These are phyloP conservation scores for Stegodyphus dumicola DNA, from an alignment of 1,140 invertebrate species.

Conservation along the genomic window DNA sequence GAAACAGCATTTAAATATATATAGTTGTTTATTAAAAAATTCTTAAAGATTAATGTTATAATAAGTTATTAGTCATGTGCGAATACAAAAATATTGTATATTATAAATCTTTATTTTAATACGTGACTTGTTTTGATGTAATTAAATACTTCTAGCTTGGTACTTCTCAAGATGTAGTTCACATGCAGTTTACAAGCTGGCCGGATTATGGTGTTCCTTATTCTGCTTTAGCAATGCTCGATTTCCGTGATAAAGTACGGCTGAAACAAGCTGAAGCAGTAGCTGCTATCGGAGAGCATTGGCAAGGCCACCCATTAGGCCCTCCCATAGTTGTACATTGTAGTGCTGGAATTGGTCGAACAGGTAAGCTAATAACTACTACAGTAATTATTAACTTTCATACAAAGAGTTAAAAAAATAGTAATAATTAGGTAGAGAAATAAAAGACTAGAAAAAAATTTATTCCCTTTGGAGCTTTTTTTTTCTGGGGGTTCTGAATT, in stretches of 20 bases:
- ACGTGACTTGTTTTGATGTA: neutral
- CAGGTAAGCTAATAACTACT: conserved; percentile 75
- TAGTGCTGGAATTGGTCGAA: conserved; percentile 95
- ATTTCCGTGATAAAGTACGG: conserved; percentile 81
- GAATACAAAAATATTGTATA: too few species aligned
- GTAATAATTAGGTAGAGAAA: too few species aligned
- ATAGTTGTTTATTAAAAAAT: too few species aligned
- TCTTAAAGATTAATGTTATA: too few species aligned
- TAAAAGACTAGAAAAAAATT: too few species aligned
- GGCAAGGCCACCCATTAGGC: conserved; percentile 89
- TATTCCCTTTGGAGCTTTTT: too few species aligned
- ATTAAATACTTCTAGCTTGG: conserved; percentile 5
- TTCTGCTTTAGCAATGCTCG: conserved; percentile 82
- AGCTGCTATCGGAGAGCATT: conserved; percentile 79
- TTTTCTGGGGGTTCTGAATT: too few species aligned
- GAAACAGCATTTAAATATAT: too few species aligned
- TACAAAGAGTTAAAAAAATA: too few species aligned
- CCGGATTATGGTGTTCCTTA: conserved; percentile 85
- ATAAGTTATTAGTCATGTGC: too few species aligned
- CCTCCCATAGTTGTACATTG: conserved; percentile 96
- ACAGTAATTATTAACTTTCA: too few species aligned
- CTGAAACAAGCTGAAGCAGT: conserved; percentile 71
- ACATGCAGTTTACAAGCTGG: conserved; percentile 89
- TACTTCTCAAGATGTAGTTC: conserved; percentile 66
- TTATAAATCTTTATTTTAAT: too few species aligned